These are phyloP conservation scores for Ceyx melanurus DNA, from an alignment of 2,113 vertebrate genomes.

Conservation along the genomic window DNA sequence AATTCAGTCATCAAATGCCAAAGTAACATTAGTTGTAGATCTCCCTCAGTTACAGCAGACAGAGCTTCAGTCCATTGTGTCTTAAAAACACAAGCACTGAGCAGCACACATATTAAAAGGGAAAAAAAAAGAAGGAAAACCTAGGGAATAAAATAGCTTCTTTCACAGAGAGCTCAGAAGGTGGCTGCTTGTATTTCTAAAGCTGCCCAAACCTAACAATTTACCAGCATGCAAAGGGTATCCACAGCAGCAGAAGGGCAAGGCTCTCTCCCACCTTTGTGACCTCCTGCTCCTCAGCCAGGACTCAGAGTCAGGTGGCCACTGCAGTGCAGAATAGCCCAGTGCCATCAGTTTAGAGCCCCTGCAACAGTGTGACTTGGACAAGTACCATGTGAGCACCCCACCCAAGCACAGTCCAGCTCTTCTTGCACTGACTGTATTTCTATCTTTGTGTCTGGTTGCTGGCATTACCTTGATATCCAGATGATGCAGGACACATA, in stretches of 20 bases:
- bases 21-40: neutral
- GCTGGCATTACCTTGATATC: neutral
- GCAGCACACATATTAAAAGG: neutral
- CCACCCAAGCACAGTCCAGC: neutral
- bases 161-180: neutral
- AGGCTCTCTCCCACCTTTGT: too few relatives aligned
- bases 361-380: neutral
- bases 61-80: neutral
- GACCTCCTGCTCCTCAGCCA: neutral
- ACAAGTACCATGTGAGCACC: neutral
- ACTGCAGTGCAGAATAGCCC: neutral
- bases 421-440: neutral
- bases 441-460: neutral
- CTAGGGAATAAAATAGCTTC: neutral
- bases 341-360: too few relatives aligned
- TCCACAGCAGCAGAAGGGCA: neutral
- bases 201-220: neutral
- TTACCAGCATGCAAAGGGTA: neutral
- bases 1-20: neutral
- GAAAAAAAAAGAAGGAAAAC: neutral
- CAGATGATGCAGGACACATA: neutral
- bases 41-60: neutral
- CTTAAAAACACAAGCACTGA: neutral
- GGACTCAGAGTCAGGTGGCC: neutral
- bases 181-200: neutral